Base-by-base conservation (phyloP, 2,888 invertebrate species). In the Philereme transversata region DNA sequence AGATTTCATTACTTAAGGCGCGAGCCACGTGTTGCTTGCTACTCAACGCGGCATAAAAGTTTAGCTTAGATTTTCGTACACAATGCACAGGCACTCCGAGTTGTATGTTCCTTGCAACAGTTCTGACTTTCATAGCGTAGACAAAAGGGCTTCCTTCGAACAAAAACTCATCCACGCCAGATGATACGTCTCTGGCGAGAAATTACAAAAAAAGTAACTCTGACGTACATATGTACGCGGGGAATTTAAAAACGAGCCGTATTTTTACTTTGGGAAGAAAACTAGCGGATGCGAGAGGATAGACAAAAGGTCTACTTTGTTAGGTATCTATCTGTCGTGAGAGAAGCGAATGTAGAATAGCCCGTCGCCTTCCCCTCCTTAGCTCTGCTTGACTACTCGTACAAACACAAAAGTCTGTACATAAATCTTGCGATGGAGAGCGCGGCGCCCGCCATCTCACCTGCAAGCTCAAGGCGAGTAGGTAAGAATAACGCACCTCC, bases 331-430 rank as follows among this genome's bases (percentile, higher is more conserved):
- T 83, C 83, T 87, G 81, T 72, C 74, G 77, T 74, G 81, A 83
- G 84, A 82, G 84, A 83, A 79, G 87, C 80, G 82, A 87, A 90
- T 89, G 90, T 87, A 90, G 87, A 91, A 90, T 90, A 92, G 88
- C 73, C 74, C 72, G 52, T 47, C 75, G 76, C 48, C 41, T 73
- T 79, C 74, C 76, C 73, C 22, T 22, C 77, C 79, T 73, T 78
- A 70, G 74, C 78, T 76, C 79, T 82, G 82, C 84, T 86, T 90
- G 89, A 92, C 90, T 90, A 87, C 84, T 87, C 84, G 82, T 86
- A 85, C 87, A 90, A 92, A 92, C 88, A 90, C 87, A 88, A 90
- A 91, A 92, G 88, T 92, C 89, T 87, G 86, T 85, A 87, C 89
- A 92, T 92, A 92, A 92, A 92, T 92, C 91, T 92, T 90, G 86